phyloP scores from a whole-genome alignment of 2,113 vertebrate genomes.

The Amblyopsis rosae region DNA sequence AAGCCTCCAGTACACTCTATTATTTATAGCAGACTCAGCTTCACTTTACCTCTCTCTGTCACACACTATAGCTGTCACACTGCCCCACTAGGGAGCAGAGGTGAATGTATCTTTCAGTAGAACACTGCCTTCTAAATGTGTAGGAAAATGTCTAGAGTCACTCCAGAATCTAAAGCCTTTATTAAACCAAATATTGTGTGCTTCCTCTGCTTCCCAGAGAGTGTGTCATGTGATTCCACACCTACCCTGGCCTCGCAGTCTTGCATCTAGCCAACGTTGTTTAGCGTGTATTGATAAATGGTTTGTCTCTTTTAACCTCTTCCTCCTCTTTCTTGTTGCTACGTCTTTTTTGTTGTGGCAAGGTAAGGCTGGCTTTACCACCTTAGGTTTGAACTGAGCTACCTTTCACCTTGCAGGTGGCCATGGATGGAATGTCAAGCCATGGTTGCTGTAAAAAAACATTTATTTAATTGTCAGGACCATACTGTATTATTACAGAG shows the following conservation, averaged over 20 bases:
- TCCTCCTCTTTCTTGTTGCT: slow-evolving; percentile 71
- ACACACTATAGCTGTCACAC: background rate
- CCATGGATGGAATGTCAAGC: slow-evolving; percentile 24
- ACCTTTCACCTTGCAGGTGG: slow-evolving; percentile 52
- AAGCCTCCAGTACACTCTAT: slow-evolving; percentile 61
- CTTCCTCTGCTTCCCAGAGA: too few species aligned
- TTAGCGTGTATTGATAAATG: slow-evolving; percentile 1
- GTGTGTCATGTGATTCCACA: slow-evolving; percentile 22
- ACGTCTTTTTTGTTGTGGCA: slow-evolving; percentile 78
- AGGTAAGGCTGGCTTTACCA: slow-evolving; percentile 75
- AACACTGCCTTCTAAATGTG: background rate
- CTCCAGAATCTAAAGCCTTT: background rate
- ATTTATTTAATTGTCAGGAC: slow-evolving; percentile 8
- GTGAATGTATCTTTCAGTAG: background rate
- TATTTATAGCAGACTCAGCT: slow-evolving; percentile 66
- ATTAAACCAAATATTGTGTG: background rate
- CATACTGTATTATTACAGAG: slow-evolving; percentile 2
- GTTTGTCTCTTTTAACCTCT: slow-evolving; percentile 64
- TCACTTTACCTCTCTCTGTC: slow-evolving; percentile 28
- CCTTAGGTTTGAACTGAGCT: slow-evolving; percentile 31
- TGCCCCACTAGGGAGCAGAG: background rate
- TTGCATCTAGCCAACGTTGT: slow-evolving; percentile 44
- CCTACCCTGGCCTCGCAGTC: slow-evolving; percentile 54
- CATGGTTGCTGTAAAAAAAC: background rate
- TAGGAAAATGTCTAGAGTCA: background rate